phyloP scores from a whole-genome alignment of 2,888 invertebrate species.

The Halictus quadricinctus region DNA sequence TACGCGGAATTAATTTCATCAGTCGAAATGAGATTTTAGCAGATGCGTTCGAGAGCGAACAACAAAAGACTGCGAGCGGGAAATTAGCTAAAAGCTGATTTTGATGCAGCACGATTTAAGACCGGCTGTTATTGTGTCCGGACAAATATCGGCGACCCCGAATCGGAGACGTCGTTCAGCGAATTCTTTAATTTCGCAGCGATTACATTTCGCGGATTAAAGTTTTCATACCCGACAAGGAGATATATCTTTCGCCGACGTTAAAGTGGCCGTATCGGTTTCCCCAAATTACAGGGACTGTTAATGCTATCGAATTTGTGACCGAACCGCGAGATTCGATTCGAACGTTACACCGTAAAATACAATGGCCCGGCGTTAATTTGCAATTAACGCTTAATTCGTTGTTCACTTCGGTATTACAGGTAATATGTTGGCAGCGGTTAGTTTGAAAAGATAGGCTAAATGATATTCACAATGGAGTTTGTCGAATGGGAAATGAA shows the following conservation, averaged over 20 bases:
- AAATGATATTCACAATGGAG: constrained; percentile 2
- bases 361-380: constrained; percentile 16
- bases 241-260: not conserved
- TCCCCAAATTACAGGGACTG: not conserved
- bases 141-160: not conserved
- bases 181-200: not conserved
- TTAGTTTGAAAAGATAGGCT: constrained; percentile 17
- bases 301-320: constrained; percentile 16
- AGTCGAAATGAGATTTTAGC: not conserved
- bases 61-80: not conserved
- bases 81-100: not conserved
- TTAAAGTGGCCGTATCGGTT: constrained; percentile 15
- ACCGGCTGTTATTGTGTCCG: not conserved
- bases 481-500: not conserved
- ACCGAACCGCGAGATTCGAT: constrained; percentile 25
- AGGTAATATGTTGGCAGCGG: not conserved
- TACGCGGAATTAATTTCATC: not conserved
- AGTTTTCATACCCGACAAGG: not conserved
- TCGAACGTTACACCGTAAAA: constrained; percentile 20
- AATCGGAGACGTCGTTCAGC: not conserved
- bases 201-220: not conserved
- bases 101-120: not conserved
- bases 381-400: constrained; percentile 34
- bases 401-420: constrained; percentile 17
- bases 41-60: not conserved